Evolutionary conservation across 2,113 vertebrate species (phyloP).

Genomic region (Mesocricetus auratus): DNA sequence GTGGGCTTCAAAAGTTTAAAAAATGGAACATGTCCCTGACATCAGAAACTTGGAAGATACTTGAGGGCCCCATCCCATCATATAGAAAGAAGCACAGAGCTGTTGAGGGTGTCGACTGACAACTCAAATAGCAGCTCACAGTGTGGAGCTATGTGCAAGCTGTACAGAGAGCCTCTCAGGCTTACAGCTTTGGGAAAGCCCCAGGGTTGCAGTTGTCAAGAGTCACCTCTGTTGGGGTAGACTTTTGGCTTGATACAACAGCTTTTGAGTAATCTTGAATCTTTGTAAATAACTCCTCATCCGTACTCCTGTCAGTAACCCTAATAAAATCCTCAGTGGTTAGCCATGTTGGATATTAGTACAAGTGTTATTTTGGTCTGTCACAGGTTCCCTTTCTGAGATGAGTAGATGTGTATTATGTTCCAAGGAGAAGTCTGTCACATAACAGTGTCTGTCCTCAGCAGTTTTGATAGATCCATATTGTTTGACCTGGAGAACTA

Average conservation of each 20-base stretch:
- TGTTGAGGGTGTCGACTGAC: no score
- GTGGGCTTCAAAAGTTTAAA: neutral
- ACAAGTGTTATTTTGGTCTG: neutral
- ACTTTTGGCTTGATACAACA: neutral
- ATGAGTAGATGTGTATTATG: neutral
- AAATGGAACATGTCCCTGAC: neutral
- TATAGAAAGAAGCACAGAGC: neutral
- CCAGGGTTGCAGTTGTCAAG: neutral
- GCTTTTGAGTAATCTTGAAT: no score
- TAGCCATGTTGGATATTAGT: neutral
- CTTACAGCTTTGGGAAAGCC: neutral
- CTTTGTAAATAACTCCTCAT: neutral
- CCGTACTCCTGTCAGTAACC: no score
- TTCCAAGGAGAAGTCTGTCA: neutral
- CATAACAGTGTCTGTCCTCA: neutral
- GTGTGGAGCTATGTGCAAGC: neutral
- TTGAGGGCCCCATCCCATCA: neutral
- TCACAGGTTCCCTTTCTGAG: neutral
- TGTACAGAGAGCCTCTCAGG: neutral
- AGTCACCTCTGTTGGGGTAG: neutral
- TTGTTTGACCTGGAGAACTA: no score
- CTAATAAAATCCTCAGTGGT: neutral
- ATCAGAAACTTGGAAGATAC: neutral
- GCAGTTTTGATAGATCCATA: neutral
- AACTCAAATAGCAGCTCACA: neutral